Conservation (phyloP, 1,140 invertebrate species). For the Brachionus manjavacas region DNA sequence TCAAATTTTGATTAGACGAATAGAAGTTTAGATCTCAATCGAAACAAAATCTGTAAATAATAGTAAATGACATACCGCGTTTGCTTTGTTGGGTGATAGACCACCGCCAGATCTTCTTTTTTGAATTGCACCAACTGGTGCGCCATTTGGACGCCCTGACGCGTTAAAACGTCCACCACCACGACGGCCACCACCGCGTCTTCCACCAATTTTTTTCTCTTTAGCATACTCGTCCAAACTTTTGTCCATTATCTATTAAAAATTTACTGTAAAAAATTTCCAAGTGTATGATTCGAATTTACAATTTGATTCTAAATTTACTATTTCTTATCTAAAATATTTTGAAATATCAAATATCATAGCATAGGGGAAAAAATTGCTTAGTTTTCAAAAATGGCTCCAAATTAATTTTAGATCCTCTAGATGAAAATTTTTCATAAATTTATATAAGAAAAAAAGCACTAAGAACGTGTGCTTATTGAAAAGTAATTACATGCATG, state of each 20-base stretch:
- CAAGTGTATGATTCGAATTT: neutral
- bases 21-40: neutral
- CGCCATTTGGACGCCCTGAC: neutral
- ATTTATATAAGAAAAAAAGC: neutral
- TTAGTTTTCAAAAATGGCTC: neutral
- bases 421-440: neutral
- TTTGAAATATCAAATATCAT: neutral
- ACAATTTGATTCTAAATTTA: neutral
- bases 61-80: neutral
- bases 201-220: constrained; percentile 15
- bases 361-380: neutral
- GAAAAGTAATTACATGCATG: neutral
- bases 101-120: constrained; percentile 22
- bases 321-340: neutral
- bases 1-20: neutral
- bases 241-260: constrained; percentile 19
- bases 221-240: constrained; percentile 21
- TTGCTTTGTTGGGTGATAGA: constrained; percentile 1
- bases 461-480: neutral
- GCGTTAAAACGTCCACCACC: neutral
- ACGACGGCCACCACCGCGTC: constrained; percentile 10
- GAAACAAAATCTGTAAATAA: neutral
- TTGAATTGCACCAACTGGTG: neutral
- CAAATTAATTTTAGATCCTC: neutral
- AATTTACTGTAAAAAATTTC: neutral